Evolutionary conservation across 2,113 vertebrate species (phyloP).

Genomic region (Perognathus longimembris): DNA sequence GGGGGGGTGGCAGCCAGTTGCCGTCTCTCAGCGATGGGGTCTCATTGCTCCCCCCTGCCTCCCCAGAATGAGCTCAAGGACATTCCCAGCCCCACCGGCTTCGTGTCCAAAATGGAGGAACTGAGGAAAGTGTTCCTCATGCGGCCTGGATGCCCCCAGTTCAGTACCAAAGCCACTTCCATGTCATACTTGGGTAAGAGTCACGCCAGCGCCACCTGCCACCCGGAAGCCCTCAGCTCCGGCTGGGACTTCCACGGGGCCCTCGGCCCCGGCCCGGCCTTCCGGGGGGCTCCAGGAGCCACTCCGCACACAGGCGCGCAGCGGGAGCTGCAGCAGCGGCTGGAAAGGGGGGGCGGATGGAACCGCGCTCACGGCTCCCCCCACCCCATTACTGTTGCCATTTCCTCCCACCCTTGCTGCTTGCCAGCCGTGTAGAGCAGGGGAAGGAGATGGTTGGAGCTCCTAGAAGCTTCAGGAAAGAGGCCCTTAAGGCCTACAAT

Average conservation of each 20-base stretch:
- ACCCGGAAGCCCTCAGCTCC: accelerated
- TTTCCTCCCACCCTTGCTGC: no score
- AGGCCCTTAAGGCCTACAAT: neutral
- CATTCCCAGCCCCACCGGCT: accelerated
- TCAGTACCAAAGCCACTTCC: conserved; percentile 67
- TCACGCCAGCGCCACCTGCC: accelerated
- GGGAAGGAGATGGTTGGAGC: neutral
- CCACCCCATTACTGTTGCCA: accelerated
- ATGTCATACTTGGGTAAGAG: conserved; percentile 54
- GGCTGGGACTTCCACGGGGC: no score
- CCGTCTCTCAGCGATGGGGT: no score
- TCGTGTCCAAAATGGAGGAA: neutral
- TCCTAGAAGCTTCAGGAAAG: neutral
- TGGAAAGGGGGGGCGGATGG: neutral
- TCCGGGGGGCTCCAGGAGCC: accelerated
- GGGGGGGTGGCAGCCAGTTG: no score
- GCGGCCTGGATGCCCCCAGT: conserved; percentile 73
- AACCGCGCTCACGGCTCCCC: no score
- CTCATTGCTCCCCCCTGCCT: accelerated
- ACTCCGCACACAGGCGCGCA: neutral
- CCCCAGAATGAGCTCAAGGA: neutral
- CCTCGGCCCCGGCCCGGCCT: no score
- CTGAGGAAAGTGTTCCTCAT: conserved; percentile 42
- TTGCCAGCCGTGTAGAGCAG: no score
- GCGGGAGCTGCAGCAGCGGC: accelerated